Conservation (phyloP, 2,113 vertebrate genomes). For the Alectura lathami region DNA sequence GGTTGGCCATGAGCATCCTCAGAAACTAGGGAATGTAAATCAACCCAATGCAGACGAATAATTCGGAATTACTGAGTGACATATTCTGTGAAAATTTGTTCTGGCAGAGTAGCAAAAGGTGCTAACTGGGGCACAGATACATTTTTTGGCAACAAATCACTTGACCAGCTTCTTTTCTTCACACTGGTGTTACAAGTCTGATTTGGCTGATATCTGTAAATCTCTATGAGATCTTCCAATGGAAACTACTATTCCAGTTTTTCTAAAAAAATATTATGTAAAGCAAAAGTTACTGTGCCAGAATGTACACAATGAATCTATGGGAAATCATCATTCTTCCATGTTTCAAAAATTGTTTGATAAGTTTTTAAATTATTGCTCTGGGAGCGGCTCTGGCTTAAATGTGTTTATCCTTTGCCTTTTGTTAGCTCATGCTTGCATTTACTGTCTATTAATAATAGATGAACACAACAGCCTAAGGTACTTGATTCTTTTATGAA, state of each 20-base stretch:
- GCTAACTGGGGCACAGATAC: background rate
- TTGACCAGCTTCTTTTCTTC: constrained; percentile 20
- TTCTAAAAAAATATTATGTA: constrained; percentile 26
- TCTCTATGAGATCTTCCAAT: constrained; percentile 25
- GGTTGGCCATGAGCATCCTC: background rate
- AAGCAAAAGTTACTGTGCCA: constrained; percentile 48
- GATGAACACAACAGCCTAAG: constrained; percentile 48
- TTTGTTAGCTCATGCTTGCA: constrained; percentile 59
- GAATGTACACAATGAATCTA: constrained; percentile 54
- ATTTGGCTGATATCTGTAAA: constrained; percentile 17
- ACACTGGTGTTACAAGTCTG: background rate
- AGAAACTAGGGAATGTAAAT: background rate
- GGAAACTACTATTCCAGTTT: constrained; percentile 27
- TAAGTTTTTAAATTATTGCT: constrained; percentile 69
- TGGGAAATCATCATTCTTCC: constrained; percentile 69
- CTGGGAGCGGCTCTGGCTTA: constrained; percentile 59
- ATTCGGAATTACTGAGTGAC: background rate
- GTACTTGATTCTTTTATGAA: constrained; percentile 61
- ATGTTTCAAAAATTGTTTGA: constrained; percentile 67
- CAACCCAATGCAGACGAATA: background rate
- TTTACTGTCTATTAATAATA: constrained; percentile 64
- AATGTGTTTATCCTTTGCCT: constrained; percentile 68
- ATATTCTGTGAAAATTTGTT: background rate
- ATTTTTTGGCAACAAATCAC: background rate
- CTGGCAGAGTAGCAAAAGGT: background rate